A percentile compares a stretch with the other conserved stretches of the same genome.
Conservation (phyloP, 2,888 invertebrate genomes). For the Patella ulyssiponensis region DNA sequence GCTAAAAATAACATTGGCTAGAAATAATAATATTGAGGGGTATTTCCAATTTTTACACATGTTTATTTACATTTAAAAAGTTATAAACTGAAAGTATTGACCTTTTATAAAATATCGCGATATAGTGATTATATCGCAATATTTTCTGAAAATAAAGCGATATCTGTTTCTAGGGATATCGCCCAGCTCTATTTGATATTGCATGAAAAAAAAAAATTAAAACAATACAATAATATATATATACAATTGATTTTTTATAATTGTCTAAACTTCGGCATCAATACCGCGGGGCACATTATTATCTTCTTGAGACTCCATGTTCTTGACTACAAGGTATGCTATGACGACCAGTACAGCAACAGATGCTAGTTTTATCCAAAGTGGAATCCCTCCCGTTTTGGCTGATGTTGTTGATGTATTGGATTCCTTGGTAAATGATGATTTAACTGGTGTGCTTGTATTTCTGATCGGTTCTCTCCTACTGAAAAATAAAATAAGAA, state of each 20-base stretch:
- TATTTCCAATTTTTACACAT: no score
- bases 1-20: no score
- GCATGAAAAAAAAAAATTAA: no score
- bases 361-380: slow-evolving; percentile 50
- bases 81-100: no score
- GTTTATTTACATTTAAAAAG: no score
- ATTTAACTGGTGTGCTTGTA: not conserved
- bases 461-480: not conserved
- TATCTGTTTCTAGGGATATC: no score
- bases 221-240: no score
- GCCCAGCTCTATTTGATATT: no score
- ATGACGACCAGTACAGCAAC: slow-evolving; percentile 46
- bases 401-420: slow-evolving; percentile 16
- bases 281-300: slow-evolving; percentile 50
- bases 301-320: slow-evolving; percentile 56
- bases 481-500: not conserved
- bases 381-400: slow-evolving; percentile 41
- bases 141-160: no score
- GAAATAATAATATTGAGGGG: no score
- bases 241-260: not conserved
- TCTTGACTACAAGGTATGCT: slow-evolving; percentile 54
- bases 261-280: slow-evolving; percentile 23
- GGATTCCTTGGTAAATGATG: not conserved
- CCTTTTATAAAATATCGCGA: no score
- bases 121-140: no score